phyloP scores from a whole-genome alignment of 2,113 vertebrate species.

The Mungos mungo region DNA sequence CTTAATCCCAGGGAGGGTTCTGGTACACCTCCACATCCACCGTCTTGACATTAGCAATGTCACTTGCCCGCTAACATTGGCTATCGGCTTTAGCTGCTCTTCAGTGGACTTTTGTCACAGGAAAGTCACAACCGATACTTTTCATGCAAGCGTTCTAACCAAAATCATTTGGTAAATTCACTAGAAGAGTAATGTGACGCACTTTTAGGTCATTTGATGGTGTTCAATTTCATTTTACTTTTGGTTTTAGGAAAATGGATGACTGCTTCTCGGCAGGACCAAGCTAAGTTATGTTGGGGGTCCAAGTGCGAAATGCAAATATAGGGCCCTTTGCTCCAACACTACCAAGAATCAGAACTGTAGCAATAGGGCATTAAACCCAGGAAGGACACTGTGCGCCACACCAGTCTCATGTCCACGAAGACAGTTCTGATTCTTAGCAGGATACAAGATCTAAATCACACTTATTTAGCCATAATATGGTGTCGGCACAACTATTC shows the following conservation, averaged over 20 bases:
- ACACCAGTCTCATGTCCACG: rapidly evolving
- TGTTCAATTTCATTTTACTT: not conserved
- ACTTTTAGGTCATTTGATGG: not conserved
- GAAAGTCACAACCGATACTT: not conserved
- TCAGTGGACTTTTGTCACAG: not conserved
- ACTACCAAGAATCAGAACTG: not conserved
- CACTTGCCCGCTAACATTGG: not conserved
- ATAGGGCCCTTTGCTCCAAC: not conserved
- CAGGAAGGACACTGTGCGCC: no score
- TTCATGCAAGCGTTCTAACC: not conserved
- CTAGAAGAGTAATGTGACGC: not conserved
- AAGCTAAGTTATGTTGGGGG: not conserved
- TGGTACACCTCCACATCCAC: not conserved
- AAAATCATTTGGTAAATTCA: not conserved
- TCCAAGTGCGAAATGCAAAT: not conserved
- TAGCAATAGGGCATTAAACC: not conserved
- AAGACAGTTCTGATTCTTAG: not conserved
- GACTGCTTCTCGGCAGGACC: not conserved
- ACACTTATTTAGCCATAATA: not conserved
- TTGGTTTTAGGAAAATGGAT: not conserved
- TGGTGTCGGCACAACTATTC: not conserved
- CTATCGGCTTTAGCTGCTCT: not conserved
- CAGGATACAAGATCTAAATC: not conserved
- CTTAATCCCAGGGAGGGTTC: not conserved
- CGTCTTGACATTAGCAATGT: not conserved